Conservation (phyloP, 2,888 invertebrate species). For the Megastigmus dorsalis region DNA sequence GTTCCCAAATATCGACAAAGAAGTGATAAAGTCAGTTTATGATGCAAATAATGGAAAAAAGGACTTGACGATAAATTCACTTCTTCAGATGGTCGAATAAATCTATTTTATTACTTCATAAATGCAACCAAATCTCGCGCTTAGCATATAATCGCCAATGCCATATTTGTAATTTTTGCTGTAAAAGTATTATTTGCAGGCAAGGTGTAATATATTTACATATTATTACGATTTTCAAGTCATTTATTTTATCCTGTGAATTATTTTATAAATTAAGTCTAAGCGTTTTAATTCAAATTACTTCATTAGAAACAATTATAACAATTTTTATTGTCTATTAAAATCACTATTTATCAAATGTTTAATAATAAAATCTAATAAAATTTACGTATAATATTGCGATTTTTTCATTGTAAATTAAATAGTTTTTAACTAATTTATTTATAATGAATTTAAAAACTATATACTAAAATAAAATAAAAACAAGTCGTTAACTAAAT, state of each 20-base stretch:
- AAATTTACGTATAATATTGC: background rate
- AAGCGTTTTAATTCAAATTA: too few species aligned
- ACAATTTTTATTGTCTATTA: background rate
- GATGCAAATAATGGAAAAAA: slow-evolving; percentile 93
- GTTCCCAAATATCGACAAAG: slow-evolving; percentile 96
- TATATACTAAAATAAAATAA: slow-evolving; percentile 4
- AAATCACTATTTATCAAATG: background rate
- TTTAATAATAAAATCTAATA: background rate
- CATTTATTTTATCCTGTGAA: slow-evolving; percentile 5
- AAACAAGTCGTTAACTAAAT: too few species aligned
- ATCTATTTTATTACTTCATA: slow-evolving; percentile 16
- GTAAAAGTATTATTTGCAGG: slow-evolving; percentile 59
- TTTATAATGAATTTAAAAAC: background rate
- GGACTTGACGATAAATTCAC: slow-evolving; percentile 91
- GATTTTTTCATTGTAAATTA: background rate
- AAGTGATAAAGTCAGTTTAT: slow-evolving; percentile 92
- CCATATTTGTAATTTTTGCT: slow-evolving; percentile 68
- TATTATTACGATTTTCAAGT: slow-evolving; percentile 59
- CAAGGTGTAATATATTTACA: slow-evolving; percentile 68
- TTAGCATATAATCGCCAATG: slow-evolving; percentile 58
- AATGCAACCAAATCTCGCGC: slow-evolving; percentile 39
- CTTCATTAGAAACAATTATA: too few species aligned
- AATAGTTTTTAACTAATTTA: background rate
- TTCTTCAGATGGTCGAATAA: slow-evolving; percentile 90
- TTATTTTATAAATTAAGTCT: background rate